These are phyloP conservation scores for Julus scanicus DNA, from an alignment of 2,888 invertebrate species.

Conservation along the genomic window DNA sequence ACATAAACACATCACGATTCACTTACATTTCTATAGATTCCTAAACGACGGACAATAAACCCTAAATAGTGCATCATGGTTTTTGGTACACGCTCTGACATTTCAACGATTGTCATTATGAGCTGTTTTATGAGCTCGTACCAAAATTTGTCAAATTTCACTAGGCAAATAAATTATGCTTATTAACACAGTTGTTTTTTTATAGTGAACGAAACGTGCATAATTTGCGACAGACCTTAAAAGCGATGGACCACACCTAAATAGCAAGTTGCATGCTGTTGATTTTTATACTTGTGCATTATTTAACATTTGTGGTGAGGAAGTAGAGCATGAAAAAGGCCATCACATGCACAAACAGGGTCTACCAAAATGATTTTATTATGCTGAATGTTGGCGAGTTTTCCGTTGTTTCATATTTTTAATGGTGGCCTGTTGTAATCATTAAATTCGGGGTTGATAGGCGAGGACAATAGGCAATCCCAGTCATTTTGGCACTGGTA, in stretches of 20 bases:
- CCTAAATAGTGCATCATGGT: no score
- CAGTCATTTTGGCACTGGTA: not conserved
- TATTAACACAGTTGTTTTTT: not conserved
- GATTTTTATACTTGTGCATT: slow-evolving; percentile 21
- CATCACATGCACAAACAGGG: not conserved
- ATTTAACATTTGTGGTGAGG: slow-evolving; percentile 9
- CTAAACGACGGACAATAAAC: no score
- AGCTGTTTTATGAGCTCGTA: not conserved
- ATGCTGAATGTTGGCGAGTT: slow-evolving; percentile 33
- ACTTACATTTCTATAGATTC: no score
- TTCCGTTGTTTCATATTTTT: not conserved
- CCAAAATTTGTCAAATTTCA: not conserved
- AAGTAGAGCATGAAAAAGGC: slow-evolving; percentile 17
- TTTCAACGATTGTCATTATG: no score
- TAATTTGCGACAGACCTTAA: slow-evolving; percentile 4
- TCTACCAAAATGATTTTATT: slow-evolving; percentile 2
- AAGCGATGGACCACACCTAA: slow-evolving; percentile 27
- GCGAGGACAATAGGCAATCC: slow-evolving; percentile 15
- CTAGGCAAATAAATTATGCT: not conserved
- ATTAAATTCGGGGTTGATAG: not conserved
- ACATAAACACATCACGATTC: no score
- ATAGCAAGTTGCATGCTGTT: not conserved
- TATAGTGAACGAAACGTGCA: slow-evolving; percentile 6
- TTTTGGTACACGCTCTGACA: no score
- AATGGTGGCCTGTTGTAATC: slow-evolving; percentile 5